Base-by-base conservation (phyloP, 1,140 invertebrate species). In the Brachionus rotundiformis region DNA sequence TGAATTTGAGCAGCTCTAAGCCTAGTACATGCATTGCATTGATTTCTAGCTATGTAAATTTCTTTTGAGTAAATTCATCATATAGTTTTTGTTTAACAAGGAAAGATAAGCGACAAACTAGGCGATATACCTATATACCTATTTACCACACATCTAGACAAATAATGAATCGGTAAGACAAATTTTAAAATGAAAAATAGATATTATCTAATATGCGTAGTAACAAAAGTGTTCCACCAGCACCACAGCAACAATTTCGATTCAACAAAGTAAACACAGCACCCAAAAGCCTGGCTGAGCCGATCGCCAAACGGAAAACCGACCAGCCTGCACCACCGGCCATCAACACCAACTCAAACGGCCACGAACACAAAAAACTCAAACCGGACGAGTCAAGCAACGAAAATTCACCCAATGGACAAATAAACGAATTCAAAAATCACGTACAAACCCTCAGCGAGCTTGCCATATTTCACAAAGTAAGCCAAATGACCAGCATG, bases 251-350 rank as follows among this genome's bases (percentile, higher is more conserved):
- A 31, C 63, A 68, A 39, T 68, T 68, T 16, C 13, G 63, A 33
- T 68, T 68, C 3, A 68, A 68, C 29, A 68, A 68, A 68, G 63
- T 68, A 1, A 68, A 68, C 33, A 68, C 63, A 68, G 31, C 31
- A 16, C 63, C 63, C 4, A 68, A 68, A 39, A 68, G 1, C 1
- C 19, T 3, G 29, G 33, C 2, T 4, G 47, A 54, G 23, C 47
- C 16, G 19, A 54, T 19, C 19, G 47, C 16, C n/a, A 54, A 54
- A 16, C 47, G 47, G 7, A 54, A 54, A 54, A 54, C 7, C 19
- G 47, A 54, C 47, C n/a, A 54, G 8, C 4, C 47, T 6, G 19
- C 47, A 23, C 47, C 47, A 19, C n/a, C 16, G 7, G 6, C 19
- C 8, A n/a, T 27, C 10, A 63, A 13, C 29, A 25, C 25, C 19